A percentile compares a stretch with the other conserved stretches of the same genome.
Conservation (phyloP, 2,797 vertebrate species). For the Enteromius argenteus region DNA sequence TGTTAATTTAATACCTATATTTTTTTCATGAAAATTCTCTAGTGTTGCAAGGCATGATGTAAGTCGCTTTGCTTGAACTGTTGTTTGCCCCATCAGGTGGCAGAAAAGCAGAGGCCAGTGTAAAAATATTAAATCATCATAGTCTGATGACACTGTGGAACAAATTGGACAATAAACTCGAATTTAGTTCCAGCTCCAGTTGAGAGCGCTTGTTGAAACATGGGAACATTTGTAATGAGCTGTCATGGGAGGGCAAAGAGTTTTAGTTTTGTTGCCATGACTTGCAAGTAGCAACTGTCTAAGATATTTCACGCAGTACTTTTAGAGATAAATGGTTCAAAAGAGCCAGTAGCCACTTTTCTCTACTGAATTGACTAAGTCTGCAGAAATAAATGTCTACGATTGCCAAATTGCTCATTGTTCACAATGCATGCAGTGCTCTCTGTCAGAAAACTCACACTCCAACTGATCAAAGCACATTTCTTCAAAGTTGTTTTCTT, state of each 20-base stretch:
- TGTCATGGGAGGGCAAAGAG: conserved; percentile 28
- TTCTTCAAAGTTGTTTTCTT: conserved; percentile 2
- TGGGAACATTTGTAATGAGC: conserved; percentile 54
- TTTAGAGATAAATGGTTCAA: conserved; percentile 22
- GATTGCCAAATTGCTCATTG: neutral
- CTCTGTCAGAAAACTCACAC: neutral
- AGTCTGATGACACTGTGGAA: conserved; percentile 52
- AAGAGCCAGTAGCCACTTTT: conserved; percentile 16
- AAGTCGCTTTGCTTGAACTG: neutral
- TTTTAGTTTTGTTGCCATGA: conserved; percentile 30
- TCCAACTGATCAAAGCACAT: neutral
- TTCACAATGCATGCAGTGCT: conserved; percentile 6
- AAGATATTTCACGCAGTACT: conserved; percentile 17
- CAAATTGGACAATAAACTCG: conserved; percentile 57
- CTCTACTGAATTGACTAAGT: neutral
- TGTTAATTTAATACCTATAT: neutral
- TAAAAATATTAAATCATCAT: conserved; percentile 55
- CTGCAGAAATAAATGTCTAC: conserved; percentile 20
- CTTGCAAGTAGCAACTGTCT: conserved; percentile 21
- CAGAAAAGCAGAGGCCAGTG: conserved; percentile 26
- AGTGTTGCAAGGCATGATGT: neutral
- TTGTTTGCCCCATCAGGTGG: neutral
- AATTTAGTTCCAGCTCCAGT: conserved; percentile 54
- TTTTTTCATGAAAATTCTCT: neutral
- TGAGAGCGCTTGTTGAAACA: conserved; percentile 47